Evolutionary conservation across 2,797 vertebrate species (phyloP).

Genomic region (Hypotaenidia okinawae): DNA sequence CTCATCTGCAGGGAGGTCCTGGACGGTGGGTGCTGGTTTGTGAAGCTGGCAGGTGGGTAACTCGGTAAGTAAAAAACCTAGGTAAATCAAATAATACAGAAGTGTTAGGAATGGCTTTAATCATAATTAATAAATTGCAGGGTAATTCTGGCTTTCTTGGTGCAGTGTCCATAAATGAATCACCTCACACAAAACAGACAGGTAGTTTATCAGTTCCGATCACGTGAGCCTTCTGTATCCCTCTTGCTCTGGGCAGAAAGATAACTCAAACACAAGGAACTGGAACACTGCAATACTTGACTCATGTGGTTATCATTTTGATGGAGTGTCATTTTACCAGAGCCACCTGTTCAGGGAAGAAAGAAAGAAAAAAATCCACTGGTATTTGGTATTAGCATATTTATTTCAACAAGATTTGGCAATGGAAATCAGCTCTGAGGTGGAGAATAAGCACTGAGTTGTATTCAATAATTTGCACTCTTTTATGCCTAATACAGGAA

Average conservation of each 20-base stretch:
- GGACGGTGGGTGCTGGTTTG: background rate
- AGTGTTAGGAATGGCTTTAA: background rate
- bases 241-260: background rate
- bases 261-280: background rate
- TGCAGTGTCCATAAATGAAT: background rate
- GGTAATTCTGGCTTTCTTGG: background rate
- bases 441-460: background rate
- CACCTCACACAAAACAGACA: background rate
- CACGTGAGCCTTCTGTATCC: background rate
- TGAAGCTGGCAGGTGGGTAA: background rate
- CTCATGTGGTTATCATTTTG: background rate
- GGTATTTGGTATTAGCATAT: background rate
- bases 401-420: background rate
- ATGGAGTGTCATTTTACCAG: constrained; percentile 6
- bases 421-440: background rate
- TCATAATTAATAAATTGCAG: constrained; percentile 24
- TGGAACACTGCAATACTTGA: background rate
- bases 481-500: background rate
- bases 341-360: background rate
- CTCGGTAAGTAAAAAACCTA: background rate
- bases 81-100: background rate
- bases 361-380: background rate
- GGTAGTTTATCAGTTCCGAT: background rate
- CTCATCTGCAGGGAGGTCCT: background rate
- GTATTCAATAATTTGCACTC: background rate